These are phyloP conservation scores for Lagopus leucura DNA, from an alignment of 2,113 vertebrate species.

Conservation along the genomic window DNA sequence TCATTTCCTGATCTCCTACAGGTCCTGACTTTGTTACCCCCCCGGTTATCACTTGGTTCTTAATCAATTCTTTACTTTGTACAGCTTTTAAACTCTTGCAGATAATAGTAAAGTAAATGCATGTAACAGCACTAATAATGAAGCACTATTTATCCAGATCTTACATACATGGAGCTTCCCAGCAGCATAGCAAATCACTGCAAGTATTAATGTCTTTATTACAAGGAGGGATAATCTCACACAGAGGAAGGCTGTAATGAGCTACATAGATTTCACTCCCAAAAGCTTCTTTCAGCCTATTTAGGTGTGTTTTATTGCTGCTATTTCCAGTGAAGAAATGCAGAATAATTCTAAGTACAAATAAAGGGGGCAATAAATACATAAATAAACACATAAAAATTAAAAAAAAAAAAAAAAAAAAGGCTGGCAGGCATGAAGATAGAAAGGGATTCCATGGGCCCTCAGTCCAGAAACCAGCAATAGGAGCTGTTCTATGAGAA, in stretches of 20 bases:
- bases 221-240: neutral
- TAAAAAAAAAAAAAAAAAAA: neutral
- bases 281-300: neutral
- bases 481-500: neutral
- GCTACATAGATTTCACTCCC: neutral
- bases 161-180: constrained; percentile 28
- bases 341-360: neutral
- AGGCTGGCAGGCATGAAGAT: neutral
- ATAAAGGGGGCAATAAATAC: neutral
- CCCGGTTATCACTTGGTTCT: neutral
- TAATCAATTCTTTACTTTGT: constrained; percentile 27
- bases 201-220: constrained; percentile 29
- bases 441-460: neutral
- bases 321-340: neutral
- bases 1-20: constrained; percentile 32
- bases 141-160: constrained; percentile 3
- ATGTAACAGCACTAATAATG: constrained; percentile 19
- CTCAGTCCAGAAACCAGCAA: neutral
- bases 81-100: constrained; percentile 14
- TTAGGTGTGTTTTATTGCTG: neutral
- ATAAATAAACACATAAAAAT: neutral
- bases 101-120: constrained; percentile 2
- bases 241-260: neutral
- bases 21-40: constrained; percentile 40
- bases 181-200: constrained; percentile 30